Evolutionary conservation across 2,797 vertebrate species (phyloP).

Genomic region (Pseudomugil gertrudae): DNA sequence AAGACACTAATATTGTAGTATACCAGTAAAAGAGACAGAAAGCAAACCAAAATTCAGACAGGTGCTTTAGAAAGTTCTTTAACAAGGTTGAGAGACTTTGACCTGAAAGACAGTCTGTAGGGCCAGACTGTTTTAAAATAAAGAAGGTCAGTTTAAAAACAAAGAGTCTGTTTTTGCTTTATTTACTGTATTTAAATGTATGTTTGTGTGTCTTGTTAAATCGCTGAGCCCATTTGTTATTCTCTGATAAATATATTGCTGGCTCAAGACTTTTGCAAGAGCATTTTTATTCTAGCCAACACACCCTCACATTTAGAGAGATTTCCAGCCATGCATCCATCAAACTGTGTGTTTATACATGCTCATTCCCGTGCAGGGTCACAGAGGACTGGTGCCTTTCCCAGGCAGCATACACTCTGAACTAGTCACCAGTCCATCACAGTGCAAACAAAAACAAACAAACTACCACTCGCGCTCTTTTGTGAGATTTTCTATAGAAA

Average conservation of each 20-base stretch:
- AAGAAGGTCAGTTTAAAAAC: too few relatives aligned
- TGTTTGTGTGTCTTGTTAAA: neutral
- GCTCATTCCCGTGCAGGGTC: too few relatives aligned
- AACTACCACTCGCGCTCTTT: neutral
- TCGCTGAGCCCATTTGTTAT: neutral
- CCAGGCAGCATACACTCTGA: neutral
- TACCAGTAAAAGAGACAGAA: neutral
- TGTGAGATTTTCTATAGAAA: slow-evolving; percentile 47
- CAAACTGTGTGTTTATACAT: too few relatives aligned
- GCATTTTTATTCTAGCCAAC: slow-evolving; percentile 23
- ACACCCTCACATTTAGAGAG: slow-evolving; percentile 31
- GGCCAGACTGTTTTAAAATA: neutral
- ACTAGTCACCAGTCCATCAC: neutral
- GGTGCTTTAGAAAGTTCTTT: neutral
- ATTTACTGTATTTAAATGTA: neutral
- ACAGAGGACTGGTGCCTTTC: too few relatives aligned
- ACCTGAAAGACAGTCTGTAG: neutral
- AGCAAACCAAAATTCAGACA: too few relatives aligned
- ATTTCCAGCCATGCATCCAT: too few relatives aligned
- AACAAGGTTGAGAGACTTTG: neutral
- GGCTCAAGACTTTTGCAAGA: slow-evolving; percentile 1
- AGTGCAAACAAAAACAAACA: neutral
- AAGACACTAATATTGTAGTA: neutral
- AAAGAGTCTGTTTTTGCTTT: too few relatives aligned
- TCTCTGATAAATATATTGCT: neutral